Base-by-base conservation (phyloP, 92 coral and sea anemone genomes). In the Porites lobata region DNA sequence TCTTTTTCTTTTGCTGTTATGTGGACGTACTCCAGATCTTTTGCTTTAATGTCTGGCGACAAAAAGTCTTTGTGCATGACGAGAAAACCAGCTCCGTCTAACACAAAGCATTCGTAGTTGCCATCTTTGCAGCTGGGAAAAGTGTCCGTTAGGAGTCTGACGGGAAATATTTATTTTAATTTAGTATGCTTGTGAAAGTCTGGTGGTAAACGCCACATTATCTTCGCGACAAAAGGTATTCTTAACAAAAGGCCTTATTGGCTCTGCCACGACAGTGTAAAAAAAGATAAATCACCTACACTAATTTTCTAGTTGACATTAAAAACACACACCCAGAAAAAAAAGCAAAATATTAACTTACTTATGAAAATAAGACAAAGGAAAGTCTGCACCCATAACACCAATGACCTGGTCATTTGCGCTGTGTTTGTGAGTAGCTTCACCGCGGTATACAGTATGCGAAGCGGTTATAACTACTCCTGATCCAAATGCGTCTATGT, bases 391-490 rank as follows among this genome's bases (percentile, higher is more conserved):
- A 19, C 92, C 95, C 84, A 89, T 74, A 24, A 92, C 93, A n/a
- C 90, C 95, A 32, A 89, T 72, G 59, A 92, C 85, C 5, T 90
- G 85, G 78, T 90, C 94, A 11, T 59, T 58, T 8, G 91, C 63
- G 15, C 80, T 78, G 7, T 82, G 64, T 5, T 82, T 82, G 17
- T 78, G 72, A 58, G 62, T 75, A 2, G 19, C 15, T 20, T 77
- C 80, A 0, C 90, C 93, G 11, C 74, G 90, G 76, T 88, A 87
- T 62, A 92, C 54, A 10, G 95, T 85, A 54, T 90, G 94, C 15
- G 91, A 87, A 67, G 90, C 91, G 61, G 93, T 86, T 32, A 92
- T 92, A 22, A 92, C 93, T 13, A 90, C 82, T 6, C 95, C 95
- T 8, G 95, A 86, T 15, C 95, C 93, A 52, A 85, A 82, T 4